Base-by-base conservation (phyloP, 1,140 invertebrate species). In the Gryon sp. region DNA sequence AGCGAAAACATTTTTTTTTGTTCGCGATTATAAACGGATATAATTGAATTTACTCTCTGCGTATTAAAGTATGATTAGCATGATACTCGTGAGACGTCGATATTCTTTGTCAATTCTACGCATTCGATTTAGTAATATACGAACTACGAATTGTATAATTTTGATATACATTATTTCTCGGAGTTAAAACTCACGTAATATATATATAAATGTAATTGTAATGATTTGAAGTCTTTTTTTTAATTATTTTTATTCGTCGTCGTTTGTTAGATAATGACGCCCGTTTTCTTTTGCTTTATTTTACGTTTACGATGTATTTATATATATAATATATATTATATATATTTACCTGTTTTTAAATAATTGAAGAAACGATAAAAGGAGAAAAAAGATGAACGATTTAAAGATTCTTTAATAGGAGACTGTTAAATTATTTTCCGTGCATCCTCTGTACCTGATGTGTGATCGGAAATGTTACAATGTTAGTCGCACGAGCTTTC, bases 361-460 rank as follows among this genome's bases (percentile, higher is more conserved):
- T 38, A 48, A 70, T 41, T 66, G 46, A 62, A 57, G 32, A 78
- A 34, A 65, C 22, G 19, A 50, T 62, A 22, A 46, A 50, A 69
- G 48, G 26, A 59, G 3, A 22, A 36, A 26, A 28, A 40, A 40
- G 19, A 18, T 9, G 3, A 24, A 43, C 22, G 5, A 41, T 55
- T 70, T 50, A 41, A 68, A 22, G 34, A 34, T 72, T 77, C 38
- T 53, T 66, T 66, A 62, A 48, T 65, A 30, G 40, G 28, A 77
- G 22, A 66, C 48, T 65, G 52, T 70, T 77, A 72, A 38, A 63
- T 76, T 70, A 78, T 73, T 78, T 62, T 73, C 63, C 63, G 68
- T 78, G 57, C 76, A 78, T 73, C 60, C 57, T 73, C 50, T 78
- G 68, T 78, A 78, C 76, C 76, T 78, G 76, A 78, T 63, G 68